Percentiles rank a stretch among this genome's conserved stretches.
phyloP scores from a whole-genome alignment of 2,888 invertebrate species.

The Brenthis hecate region DNA sequence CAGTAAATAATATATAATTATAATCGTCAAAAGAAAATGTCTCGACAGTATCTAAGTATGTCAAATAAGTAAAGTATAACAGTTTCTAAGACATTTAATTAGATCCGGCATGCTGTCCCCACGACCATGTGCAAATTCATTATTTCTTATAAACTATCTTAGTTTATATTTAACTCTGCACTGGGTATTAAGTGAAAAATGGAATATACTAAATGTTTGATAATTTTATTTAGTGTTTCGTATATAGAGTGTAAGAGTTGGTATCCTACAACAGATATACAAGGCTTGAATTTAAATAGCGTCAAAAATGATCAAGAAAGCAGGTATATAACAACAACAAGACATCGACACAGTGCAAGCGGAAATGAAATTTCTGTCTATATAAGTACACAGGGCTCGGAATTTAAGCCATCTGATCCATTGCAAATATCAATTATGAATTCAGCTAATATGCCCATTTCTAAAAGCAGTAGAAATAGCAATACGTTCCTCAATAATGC shows the following conservation, averaged over 20 bases:
- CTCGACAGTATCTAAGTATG: constrained; percentile 46
- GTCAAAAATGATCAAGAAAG: no score
- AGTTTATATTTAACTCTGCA: constrained; percentile 26
- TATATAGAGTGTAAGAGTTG: constrained; percentile 50
- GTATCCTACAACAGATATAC: constrained; percentile 54
- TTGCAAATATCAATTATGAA: constrained; percentile 9
- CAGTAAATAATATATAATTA: neutral
- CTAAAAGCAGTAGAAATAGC: no score
- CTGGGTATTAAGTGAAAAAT: constrained; percentile 17
- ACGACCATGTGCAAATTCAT: constrained; percentile 34
- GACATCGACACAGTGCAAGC: no score
- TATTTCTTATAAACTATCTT: constrained; percentile 24
- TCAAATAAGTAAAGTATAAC: constrained; percentile 59
- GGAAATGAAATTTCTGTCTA: neutral
- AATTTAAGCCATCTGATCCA: constrained; percentile 20
- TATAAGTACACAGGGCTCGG: no score
- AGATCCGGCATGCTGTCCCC: constrained; percentile 60
- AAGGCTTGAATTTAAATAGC: neutral
- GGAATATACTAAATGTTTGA: constrained; percentile 15
- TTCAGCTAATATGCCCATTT: no score
- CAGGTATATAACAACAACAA: neutral
- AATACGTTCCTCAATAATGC: neutral
- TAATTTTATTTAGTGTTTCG: constrained; percentile 12
- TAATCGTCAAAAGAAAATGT: constrained; percentile 14
- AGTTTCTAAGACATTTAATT: constrained; percentile 68